Evolutionary conservation across 53 echinoderm and acorn worm species (phyloP).

Genomic region (Paelopatides confundens): DNA sequence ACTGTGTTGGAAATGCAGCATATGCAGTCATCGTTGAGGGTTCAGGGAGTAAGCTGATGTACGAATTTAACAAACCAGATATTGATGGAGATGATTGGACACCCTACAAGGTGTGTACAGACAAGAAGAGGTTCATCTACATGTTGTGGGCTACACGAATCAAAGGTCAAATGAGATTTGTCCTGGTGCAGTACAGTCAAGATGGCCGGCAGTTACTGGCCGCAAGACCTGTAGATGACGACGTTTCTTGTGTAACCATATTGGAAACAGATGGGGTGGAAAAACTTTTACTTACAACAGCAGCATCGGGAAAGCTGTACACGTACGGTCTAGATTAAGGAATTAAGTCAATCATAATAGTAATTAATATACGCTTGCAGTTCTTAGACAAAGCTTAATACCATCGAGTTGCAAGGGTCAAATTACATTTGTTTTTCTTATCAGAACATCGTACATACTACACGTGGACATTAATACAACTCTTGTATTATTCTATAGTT

Average conservation of each 20-base stretch:
- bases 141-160: background rate
- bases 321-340: background rate
- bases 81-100: background rate
- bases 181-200: background rate
- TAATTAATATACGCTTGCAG: too few relatives aligned
- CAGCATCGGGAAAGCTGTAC: background rate
- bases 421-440: too few relatives aligned
- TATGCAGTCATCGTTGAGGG: background rate
- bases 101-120: background rate
- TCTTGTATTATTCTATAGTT: too few relatives aligned
- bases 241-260: background rate
- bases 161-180: background rate
- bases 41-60: background rate
- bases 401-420: too few relatives aligned
- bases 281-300: background rate
- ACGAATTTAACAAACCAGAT: background rate
- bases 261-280: background rate
- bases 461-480: too few relatives aligned
- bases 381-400: too few relatives aligned
- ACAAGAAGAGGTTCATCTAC: background rate
- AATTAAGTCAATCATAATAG: too few relatives aligned
- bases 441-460: too few relatives aligned
- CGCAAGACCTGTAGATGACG: background rate
- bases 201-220: background rate
- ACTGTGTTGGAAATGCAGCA: background rate